These are phyloP conservation scores for Maconellicoccus hirsutus DNA, from an alignment of 1,140 invertebrate genomes.

Conservation along the genomic window DNA sequence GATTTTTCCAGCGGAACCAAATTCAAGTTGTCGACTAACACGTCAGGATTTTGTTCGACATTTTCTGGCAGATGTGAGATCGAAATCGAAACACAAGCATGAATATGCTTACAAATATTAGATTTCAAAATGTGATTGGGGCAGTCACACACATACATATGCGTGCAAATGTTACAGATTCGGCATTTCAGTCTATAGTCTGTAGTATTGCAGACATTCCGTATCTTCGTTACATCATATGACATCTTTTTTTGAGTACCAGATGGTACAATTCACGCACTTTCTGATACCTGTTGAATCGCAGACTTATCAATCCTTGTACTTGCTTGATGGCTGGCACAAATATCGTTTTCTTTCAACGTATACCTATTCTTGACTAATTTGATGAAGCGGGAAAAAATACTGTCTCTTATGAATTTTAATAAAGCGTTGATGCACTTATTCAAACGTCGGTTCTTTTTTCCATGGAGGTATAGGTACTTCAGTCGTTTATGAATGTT, in stretches of 20 bases:
- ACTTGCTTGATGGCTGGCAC: neutral
- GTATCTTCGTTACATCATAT: neutral
- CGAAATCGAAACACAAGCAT: neutral
- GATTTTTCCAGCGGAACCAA: neutral
- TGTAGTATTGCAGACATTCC: neutral
- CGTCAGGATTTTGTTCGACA: neutral
- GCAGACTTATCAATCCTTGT: neutral
- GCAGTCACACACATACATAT: neutral
- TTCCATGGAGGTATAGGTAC: constrained; percentile 19
- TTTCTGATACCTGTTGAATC: neutral
- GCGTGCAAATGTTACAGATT: neutral
- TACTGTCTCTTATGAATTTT: constrained; percentile 4
- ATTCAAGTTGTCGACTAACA: neutral
- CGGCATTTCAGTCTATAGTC: constrained; percentile 1
- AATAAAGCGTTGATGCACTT: constrained; percentile 10
- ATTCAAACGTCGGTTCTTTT: constrained; percentile 14
- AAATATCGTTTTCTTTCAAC: neutral
- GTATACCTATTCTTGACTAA: neutral
- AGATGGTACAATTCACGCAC: neutral
- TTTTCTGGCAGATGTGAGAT: neutral
- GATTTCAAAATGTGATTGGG: neutral
- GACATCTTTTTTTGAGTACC: neutral
- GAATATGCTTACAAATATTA: neutral
- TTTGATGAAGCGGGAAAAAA: constrained; percentile 10
- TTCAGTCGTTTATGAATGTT: constrained; percentile 14